Conservation (phyloP, 2,888 invertebrate genomes). For the Endomychus coccineus region DNA sequence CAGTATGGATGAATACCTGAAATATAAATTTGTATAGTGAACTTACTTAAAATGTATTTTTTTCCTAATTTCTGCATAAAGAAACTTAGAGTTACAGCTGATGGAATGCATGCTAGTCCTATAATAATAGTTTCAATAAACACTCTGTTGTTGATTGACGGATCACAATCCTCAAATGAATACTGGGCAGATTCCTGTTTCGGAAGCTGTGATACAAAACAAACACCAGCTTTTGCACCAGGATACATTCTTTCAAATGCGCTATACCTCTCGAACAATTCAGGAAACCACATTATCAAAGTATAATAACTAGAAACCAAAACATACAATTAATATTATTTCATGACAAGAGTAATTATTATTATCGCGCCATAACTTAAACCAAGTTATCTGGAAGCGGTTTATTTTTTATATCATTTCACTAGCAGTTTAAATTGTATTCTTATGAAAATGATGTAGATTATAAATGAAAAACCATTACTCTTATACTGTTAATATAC, state of each 20-base stretch:
- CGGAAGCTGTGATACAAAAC: conserved; percentile 45
- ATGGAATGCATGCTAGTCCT: conserved; percentile 52
- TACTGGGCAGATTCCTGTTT: conserved; percentile 37
- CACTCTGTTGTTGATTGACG: conserved; percentile 45
- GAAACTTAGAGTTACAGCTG: conserved; percentile 50
- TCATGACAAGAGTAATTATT: no score
- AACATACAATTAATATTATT: neutral
- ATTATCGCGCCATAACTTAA: no score
- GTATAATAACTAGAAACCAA: conserved; percentile 50
- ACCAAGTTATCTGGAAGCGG: no score
- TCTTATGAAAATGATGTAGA: no score
- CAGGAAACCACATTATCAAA: conserved; percentile 64
- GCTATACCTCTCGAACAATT: conserved; percentile 57
- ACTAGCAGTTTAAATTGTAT: no score
- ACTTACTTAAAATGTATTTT: conserved; percentile 51
- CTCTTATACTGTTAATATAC: no score
- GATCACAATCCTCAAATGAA: conserved; percentile 29
- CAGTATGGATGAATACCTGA: no score
- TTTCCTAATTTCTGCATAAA: conserved; percentile 53
- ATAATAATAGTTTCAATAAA: conserved; percentile 53
- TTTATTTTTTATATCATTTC: no score
- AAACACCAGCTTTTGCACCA: conserved; percentile 47
- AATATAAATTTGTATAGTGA: conserved; percentile 4
- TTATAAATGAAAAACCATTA: no score
- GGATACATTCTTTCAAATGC: conserved; percentile 45